Evolutionary conservation across 2,797 vertebrate species (phyloP).

Genomic region (Zalophus californianus): DNA sequence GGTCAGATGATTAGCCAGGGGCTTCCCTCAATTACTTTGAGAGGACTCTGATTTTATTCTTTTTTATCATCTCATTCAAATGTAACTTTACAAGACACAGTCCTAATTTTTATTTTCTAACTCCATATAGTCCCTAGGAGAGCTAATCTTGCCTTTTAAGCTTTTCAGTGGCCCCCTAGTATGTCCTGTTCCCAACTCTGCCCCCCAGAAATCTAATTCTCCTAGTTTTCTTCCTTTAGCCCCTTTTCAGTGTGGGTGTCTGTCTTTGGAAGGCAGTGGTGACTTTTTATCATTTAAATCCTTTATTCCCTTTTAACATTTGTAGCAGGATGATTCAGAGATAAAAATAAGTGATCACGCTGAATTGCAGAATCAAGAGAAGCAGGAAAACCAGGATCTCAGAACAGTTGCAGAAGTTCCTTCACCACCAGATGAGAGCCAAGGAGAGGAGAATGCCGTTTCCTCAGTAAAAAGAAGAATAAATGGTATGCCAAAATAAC

Average conservation of each 20-base stretch:
- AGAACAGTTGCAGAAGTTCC: conserved; percentile 35
- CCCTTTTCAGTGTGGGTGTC: background rate
- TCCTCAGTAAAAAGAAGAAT: conserved; percentile 43
- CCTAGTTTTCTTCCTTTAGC: background rate
- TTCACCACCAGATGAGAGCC: background rate
- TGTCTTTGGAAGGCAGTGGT: conserved; percentile 23
- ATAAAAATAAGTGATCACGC: conserved; percentile 75
- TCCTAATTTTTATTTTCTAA: conserved; percentile 14
- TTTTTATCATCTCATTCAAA: background rate
- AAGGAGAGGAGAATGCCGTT: conserved; percentile 83
- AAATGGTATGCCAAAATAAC: conserved; percentile 69
- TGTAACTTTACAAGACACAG: background rate
- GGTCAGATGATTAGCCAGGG: background rate
- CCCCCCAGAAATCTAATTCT: background rate
- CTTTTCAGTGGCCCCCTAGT: background rate
- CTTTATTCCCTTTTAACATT: conserved; percentile 63
- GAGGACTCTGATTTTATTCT: background rate
- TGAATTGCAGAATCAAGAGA: conserved; percentile 61
- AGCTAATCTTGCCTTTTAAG: background rate
- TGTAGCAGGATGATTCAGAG: conserved; percentile 76
- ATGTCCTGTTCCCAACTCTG: background rate
- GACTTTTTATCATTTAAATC: background rate
- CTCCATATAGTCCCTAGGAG: background rate
- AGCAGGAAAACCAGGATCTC: conserved; percentile 55
- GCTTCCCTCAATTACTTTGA: background rate